Base-by-base conservation (phyloP, 2,888 invertebrate species). In the Bembecia ichneumoniformis region DNA sequence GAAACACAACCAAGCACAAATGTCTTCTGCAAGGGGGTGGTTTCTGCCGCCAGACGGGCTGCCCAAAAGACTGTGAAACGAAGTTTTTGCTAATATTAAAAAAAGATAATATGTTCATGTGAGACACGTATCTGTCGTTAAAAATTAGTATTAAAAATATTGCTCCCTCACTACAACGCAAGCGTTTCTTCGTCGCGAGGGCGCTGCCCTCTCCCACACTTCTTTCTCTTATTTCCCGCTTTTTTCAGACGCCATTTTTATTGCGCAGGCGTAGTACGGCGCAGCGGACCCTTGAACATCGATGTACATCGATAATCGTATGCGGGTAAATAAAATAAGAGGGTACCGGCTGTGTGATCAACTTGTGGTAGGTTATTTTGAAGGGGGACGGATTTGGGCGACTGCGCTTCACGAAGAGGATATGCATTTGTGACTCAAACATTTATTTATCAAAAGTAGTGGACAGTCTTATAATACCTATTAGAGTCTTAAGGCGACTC, bases 201-300 rank as follows among this genome's bases (percentile, higher is more conserved):
- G 57, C 56, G 55, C 53, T 28, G 13, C 52, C 45, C 55, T 64
- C 63, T 66, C 72, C 74, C 68, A 65, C 66, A 63, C 66, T 81
- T 84, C 81, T 83, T 84, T 83, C 82, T 84, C 81, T 84, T 84
- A 82, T 86, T 86, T 83, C 77, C 76, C 71, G 59, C 66, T 77
- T 84, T 46, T 87, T 86, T 77, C 71, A 71, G 74, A 60, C 68
- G 87, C 87, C 87, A 87, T 87, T 81, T 84, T 86, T 79, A 60
- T 62, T 59, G 66, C 87, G 82, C 87, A 77, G 63, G 87, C 87
- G 87, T 75, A 62, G 47, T 65, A 49, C 51, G 28, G 28, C 46
- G n/a, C 51, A 35, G 53, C 58, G 13, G 17, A 49, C 54, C 58
- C 58, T 54, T 50, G 55, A 45, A 36, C 51, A 58, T 62, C 65